These are phyloP conservation scores for Scolanthus callimorphus DNA, from an alignment of 92 coral and sea anemone genomes.

Conservation along the genomic window DNA sequence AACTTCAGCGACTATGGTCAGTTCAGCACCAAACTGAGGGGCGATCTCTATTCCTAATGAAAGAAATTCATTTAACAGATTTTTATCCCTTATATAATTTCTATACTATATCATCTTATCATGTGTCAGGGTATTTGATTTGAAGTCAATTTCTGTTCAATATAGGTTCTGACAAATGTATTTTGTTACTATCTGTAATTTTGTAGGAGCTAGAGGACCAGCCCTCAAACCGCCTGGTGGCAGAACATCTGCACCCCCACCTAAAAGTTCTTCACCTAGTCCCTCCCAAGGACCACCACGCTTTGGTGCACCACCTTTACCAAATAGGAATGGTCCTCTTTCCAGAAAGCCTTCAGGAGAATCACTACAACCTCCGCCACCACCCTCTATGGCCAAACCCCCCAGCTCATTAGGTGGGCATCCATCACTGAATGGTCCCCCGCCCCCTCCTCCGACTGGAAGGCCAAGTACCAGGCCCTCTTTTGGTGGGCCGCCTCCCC, in stretches of 20 bases:
- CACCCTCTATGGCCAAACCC: constrained; percentile 28
- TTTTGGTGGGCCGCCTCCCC: constrained; percentile 40
- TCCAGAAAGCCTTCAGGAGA: neutral
- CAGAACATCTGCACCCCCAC: constrained; percentile 65
- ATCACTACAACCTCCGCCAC: constrained; percentile 17
- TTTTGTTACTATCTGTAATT: neutral
- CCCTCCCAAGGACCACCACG: constrained; percentile 16
- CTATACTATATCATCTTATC: neutral
- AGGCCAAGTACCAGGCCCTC: constrained; percentile 10
- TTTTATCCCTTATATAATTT: neutral
- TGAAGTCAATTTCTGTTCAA: neutral
- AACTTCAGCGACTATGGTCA: too few relatives aligned
- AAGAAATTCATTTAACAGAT: neutral
- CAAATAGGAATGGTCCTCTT: constrained; percentile 1
- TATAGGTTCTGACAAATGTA: too few relatives aligned
- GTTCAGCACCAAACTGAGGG: too few relatives aligned
- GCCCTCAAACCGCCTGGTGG: constrained; percentile 87
- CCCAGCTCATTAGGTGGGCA: too few relatives aligned
- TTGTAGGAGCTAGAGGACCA: constrained; percentile 59
- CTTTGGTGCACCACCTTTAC: constrained; percentile 27
- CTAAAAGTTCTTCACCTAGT: constrained; percentile 17
- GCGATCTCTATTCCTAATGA: too few relatives aligned
- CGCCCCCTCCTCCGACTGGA: constrained; percentile 5
- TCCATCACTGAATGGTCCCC: too few relatives aligned
- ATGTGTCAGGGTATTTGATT: constrained; percentile 1